Base-by-base conservation (phyloP, 1,140 invertebrate species). In the Lepidostoma basale region DNA sequence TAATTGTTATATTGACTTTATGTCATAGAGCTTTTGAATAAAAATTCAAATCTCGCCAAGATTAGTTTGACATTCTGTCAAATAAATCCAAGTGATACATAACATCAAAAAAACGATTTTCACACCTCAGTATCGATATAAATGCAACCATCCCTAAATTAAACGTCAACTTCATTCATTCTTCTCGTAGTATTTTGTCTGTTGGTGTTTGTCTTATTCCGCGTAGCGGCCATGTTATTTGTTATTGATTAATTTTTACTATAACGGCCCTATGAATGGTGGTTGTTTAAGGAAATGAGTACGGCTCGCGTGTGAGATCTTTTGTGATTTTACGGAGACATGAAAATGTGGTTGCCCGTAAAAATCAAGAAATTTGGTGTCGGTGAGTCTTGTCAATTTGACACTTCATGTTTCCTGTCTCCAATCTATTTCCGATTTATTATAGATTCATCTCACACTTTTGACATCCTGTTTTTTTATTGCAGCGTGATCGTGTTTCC, bases 301-400 rank as follows among this genome's bases (percentile, higher is more conserved):
- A 8, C n/a, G 22, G 54, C 36, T 58, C 36, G 54, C 47, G 64
- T 47, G 40, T 45, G 23, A 45, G 3, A 33, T 33, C n/a, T n/a
- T 56, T 26, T 18, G 33, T 28, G 33, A 62, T 54, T 64, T n/a
- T 56, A 10, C 28, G 44, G 18, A 39, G 52, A 58, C 10, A 68
- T 62, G 67, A 64, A 65, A 36, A 66, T 62, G 42, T 73, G 70
- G 70, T 14, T 64, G 63, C 70, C 70, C 18, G 62, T 73, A 28
- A 73, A 73, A 62, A 60, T 18, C 1, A 73, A 69, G 30, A 67
- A 62, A 42, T 67, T 40, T 28, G 70, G 66, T 49, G 70, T 73
- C 67, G 70, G 70, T 73, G 52, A 73, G 70, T 66, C 40, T 69
- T 44, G 25, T 40, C 47, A 39, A 49, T 59, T 58, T 58, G 54